Base-by-base conservation (phyloP, 2,797 vertebrate species). In the Bufotes viridis region DNA sequence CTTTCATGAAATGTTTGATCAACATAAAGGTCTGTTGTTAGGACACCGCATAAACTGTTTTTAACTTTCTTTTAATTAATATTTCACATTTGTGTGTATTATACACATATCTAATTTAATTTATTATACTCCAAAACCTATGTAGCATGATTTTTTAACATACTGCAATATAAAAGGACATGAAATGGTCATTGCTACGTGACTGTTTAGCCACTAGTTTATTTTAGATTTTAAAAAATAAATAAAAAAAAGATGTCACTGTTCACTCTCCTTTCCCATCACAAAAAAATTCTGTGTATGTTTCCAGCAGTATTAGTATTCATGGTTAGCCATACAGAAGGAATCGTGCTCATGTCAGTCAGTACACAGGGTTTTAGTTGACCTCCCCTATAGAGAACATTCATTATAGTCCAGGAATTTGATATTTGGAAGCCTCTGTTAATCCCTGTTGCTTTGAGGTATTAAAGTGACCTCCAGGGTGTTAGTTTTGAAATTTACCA, bases 401-500 rank as follows among this genome's bases (percentile, higher is more conserved):
- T 83, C 70, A 67, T 29, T 55, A 20, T 29, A 42, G 24, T 51
- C 17, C 55, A 61, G 20, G 24, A 87, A 67, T 26, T 29, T 74
- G 63, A 69, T 57, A 83, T 76, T 22, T 74, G 67, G 78, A 89
- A 82, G 58, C 49, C 75, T 81, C 20, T 5, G 57, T 65, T 86
- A 86, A 89, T 89, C 78, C 79, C 17, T 20, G n/a, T 34, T 53
- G 58, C 78, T 78, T 86, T 86, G 78, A 86, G 67, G 78, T 60
- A 76, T 89, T 80, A 81, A 76, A 78, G n/a, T 82, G 53, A 69
- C 84, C 84, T 63, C 58, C n/a, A 75, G 61, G 88, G 84, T 65
- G 60, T 82, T 85, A 58, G 65, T 86, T 88, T 82, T 86, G 78
- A 85, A 89, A 82, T 69, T 11, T 86, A 89, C 78, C 24, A 76